phyloP scores from a whole-genome alignment of 1,140 invertebrate genomes.

The Lamellibrachia luymesi region DNA sequence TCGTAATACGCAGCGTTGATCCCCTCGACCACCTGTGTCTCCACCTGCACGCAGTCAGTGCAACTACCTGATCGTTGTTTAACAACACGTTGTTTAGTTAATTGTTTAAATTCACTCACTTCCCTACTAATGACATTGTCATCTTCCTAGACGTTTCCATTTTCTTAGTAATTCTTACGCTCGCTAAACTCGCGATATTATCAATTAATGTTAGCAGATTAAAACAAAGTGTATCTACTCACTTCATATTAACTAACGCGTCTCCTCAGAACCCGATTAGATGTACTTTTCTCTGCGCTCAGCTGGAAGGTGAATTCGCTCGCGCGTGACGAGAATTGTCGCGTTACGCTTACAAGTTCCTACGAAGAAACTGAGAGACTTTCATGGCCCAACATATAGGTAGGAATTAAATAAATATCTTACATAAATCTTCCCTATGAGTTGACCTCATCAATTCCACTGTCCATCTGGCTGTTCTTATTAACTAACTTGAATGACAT shows the following conservation, averaged over 20 bases:
- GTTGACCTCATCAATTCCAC: too few species aligned
- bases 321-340: background rate
- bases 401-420: too few species aligned
- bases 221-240: background rate
- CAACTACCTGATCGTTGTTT: background rate
- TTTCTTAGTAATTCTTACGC: too few species aligned
- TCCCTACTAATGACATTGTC: background rate
- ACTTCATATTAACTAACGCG: background rate
- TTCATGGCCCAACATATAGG: too few species aligned
- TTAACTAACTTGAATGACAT: too few species aligned
- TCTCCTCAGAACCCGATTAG: too few species aligned
- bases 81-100: background rate
- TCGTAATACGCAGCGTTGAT: background rate
- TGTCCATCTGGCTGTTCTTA: too few species aligned
- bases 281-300: background rate
- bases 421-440: too few species aligned
- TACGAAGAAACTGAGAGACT: background rate
- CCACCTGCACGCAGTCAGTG: background rate
- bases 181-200: too few species aligned
- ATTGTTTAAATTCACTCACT: background rate
- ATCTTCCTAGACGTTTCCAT: too few species aligned
- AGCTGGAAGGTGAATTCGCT: background rate
- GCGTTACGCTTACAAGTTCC: background rate
- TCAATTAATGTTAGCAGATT: too few species aligned
- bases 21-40: background rate